Evolutionary conservation across 2,797 vertebrate species (phyloP).

Genomic region (Eremophila alpestris): DNA sequence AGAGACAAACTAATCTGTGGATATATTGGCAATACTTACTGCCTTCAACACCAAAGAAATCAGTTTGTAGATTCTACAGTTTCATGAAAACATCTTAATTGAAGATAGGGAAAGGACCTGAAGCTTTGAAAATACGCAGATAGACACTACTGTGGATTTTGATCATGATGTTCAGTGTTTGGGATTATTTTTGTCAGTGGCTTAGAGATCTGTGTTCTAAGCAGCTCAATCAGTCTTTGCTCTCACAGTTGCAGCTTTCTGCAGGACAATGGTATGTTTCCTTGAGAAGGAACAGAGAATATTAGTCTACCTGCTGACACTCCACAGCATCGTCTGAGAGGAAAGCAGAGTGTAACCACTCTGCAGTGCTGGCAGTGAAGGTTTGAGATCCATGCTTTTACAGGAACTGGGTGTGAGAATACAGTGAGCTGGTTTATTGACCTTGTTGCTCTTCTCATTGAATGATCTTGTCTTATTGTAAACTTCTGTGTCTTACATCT

Average conservation of each 20-base stretch:
- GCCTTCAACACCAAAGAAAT: not conserved
- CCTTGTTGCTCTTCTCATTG: not conserved
- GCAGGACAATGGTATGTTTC: not conserved
- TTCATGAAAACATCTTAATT: not conserved
- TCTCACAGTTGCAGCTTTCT: not conserved
- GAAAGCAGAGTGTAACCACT: not conserved
- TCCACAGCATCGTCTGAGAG: not conserved
- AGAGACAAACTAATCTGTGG: not conserved
- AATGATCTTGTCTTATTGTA: not conserved
- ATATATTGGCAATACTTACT: not conserved
- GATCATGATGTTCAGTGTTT: accelerated
- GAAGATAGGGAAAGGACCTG: not conserved
- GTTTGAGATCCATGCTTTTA: not conserved
- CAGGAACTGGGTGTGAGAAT: not conserved
- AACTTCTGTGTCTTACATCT: not conserved
- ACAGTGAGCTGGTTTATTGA: not conserved
- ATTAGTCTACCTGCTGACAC: not conserved
- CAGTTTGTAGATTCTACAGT: not conserved
- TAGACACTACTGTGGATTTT: not conserved
- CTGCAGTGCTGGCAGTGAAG: not conserved
- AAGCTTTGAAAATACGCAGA: not conserved
- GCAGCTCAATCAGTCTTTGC: not conserved
- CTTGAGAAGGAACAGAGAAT: not conserved
- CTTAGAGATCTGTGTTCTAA: not conserved
- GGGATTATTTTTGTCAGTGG: not conserved